Conservation (phyloP, 2,797 vertebrate genomes). For the Pempheris klunzingeri region DNA sequence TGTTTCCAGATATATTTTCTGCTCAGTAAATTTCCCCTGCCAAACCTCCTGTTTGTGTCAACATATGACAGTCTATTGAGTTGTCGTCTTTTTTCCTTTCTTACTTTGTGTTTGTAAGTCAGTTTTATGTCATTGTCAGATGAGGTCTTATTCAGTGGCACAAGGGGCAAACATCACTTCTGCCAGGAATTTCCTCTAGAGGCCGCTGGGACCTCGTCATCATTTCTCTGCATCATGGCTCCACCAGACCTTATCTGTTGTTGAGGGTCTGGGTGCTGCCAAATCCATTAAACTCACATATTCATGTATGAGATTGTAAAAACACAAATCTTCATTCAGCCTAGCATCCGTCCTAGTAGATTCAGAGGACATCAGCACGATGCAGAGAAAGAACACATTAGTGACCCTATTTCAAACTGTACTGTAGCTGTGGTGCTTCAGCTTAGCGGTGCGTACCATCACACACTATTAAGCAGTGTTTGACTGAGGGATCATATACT, state of each 20-base stretch:
- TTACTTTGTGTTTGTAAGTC: not conserved
- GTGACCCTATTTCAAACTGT: not conserved
- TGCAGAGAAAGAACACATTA: not conserved
- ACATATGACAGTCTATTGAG: not conserved
- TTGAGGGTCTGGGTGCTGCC: not conserved
- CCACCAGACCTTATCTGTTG: slow-evolving; percentile 30
- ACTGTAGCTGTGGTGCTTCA: not conserved
- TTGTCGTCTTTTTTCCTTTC: not conserved
- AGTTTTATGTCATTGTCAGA: slow-evolving; percentile 1
- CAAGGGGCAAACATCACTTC: not conserved
- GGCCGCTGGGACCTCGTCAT: slow-evolving; percentile 9
- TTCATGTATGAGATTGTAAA: not conserved
- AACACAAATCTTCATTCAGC: not conserved
- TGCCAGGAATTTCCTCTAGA: slow-evolving; percentile 23
- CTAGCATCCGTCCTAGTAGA: not conserved
- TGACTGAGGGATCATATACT: not conserved
- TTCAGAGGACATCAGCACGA: not conserved
- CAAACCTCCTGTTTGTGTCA: not conserved
- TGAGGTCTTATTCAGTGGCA: slow-evolving; percentile 4
- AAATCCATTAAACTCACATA: not conserved
- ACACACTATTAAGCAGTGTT: not conserved
- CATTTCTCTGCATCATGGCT: slow-evolving; percentile 21
- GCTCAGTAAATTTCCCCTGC: not conserved
- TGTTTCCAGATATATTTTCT: not conserved
- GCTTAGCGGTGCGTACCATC: not conserved